Evolutionary conservation across 1,140 invertebrate genomes (phyloP).

Genomic region (Bombus polaris): DNA sequence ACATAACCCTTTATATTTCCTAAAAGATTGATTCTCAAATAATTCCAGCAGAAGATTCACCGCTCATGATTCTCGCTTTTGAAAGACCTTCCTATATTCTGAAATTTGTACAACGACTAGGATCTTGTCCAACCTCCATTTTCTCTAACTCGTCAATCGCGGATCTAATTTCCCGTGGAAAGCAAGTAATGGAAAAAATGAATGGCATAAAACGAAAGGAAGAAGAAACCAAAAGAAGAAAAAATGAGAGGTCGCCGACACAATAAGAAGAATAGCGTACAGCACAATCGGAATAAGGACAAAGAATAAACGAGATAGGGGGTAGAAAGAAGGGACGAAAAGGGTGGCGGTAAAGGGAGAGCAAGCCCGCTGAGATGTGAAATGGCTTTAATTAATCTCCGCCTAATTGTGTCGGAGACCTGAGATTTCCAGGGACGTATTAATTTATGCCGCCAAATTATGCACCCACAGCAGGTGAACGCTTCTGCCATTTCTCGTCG

Average conservation of each 20-base stretch:
- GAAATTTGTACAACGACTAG: neutral
- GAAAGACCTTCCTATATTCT: neutral
- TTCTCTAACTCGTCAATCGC: slow-evolving; percentile 1
- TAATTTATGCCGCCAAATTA: slow-evolving; percentile 81
- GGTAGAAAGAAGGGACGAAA: neutral
- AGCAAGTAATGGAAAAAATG: slow-evolving; percentile 13
- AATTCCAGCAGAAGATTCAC: neutral
- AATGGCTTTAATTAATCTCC: slow-evolving; percentile 82
- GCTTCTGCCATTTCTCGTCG: slow-evolving; percentile 63
- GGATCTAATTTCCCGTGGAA: slow-evolving; percentile 20
- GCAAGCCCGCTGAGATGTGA: slow-evolving; percentile 75
- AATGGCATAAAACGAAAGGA: neutral
- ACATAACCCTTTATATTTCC: neutral
- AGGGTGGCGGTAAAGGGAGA: slow-evolving; percentile 42
- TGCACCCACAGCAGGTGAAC: slow-evolving; percentile 75
- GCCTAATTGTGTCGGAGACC: slow-evolving; percentile 79
- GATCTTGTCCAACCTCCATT: neutral
- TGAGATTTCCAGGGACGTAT: slow-evolving; percentile 79
- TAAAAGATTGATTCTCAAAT: neutral
- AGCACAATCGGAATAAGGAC: slow-evolving; percentile 35
- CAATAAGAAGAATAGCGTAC: slow-evolving; percentile 33
- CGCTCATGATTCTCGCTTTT: neutral
- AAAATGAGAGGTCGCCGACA: neutral
- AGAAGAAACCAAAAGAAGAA: neutral
- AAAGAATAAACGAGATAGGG: slow-evolving; percentile 40